Conservation (phyloP, 2,113 vertebrate species). For the Pyrgilauda ruficollis region DNA sequence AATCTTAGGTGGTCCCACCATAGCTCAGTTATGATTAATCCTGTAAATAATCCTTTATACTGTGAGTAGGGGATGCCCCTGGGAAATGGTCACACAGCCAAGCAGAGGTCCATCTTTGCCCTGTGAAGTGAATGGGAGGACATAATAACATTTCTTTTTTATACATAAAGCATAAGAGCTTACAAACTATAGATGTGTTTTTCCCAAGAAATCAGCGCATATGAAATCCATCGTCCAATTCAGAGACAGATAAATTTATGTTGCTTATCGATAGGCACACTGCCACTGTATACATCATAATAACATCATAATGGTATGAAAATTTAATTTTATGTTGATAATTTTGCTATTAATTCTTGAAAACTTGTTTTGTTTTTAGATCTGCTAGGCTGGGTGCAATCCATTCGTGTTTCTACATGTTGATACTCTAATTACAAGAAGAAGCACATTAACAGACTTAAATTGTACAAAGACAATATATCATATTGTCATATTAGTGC, state of each 20-base stretch:
- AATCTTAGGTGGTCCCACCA: neutral
- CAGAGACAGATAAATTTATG: constrained; percentile 7
- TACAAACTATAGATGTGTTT: neutral
- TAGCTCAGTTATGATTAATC: neutral
- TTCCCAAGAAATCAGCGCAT: neutral
- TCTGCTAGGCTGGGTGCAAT: neutral
- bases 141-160: neutral
- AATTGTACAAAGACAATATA: constrained; percentile 19
- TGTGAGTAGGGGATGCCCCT: neutral
- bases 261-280: neutral
- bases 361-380: neutral
- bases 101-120: neutral
- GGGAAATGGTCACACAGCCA: neutral
- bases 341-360: constrained; percentile 1
- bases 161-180: neutral
- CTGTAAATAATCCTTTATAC: neutral
- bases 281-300: neutral
- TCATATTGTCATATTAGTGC: constrained; percentile 15
- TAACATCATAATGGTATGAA: neutral
- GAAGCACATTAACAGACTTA: neutral
- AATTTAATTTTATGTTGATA: neutral
- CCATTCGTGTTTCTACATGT: neutral
- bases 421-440: constrained; percentile 19
- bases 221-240: neutral
- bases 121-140: neutral